Evolutionary conservation across 2,797 vertebrate species (phyloP).

Genomic region (Eulemur mongoz): DNA sequence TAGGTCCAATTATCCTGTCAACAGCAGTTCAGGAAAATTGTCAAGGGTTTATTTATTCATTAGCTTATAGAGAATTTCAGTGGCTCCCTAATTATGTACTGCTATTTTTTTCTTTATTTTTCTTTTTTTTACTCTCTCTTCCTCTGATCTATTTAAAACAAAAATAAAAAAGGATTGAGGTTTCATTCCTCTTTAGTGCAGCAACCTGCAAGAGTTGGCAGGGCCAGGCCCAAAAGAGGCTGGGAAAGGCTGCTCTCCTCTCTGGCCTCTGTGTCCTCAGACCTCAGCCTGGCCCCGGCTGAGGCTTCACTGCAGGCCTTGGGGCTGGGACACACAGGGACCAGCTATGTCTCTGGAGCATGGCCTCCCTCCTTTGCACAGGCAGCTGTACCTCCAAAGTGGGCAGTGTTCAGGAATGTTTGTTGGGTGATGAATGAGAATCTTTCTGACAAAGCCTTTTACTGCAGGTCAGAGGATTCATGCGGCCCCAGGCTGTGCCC

Average conservation of each 20-base stretch:
- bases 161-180: not conserved
- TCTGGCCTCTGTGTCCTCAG: not conserved
- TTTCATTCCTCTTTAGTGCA: not conserved
- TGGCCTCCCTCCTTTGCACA: no score
- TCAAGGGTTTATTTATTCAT: slow-evolving; percentile 73
- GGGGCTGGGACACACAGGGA: not conserved
- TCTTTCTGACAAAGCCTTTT: not conserved
- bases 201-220: not conserved
- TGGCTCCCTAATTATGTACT: slow-evolving; percentile 72
- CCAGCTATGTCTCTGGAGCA: not conserved
- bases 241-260: not conserved
- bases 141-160: slow-evolving; percentile 11
- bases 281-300: not conserved
- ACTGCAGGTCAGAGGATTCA: fast-evolving
- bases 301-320: not conserved
- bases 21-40: slow-evolving; percentile 63
- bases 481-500: no score
- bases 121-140: not conserved
- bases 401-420: not conserved
- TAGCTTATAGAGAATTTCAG: slow-evolving; percentile 74
- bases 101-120: not conserved
- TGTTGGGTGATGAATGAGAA: not conserved
- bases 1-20: slow-evolving; percentile 82
- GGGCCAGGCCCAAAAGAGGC: not conserved
- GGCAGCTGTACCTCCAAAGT: not conserved